Base-by-base conservation (phyloP, 2,888 invertebrate species). In the Hedychridium roseum region DNA sequence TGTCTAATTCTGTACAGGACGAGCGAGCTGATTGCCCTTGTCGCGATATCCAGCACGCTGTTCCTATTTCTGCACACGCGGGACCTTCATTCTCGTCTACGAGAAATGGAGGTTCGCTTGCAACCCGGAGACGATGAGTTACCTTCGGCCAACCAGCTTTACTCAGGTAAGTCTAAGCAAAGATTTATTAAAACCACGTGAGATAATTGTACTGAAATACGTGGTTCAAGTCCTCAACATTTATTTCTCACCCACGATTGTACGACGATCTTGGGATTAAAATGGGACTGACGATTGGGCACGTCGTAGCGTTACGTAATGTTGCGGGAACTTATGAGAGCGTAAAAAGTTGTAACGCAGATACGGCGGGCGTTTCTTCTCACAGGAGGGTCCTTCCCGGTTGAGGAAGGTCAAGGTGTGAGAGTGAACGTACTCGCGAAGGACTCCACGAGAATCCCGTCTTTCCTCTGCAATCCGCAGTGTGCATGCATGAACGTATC, bases 1-100 rank as follows among this genome's bases (percentile, higher is more conserved):
- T 57, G 64, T 66, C 73, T n/a, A n/a, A n/a, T 73, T 61, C 57
- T 48, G 83, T 84, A 36, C 83, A 92, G 92, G 79, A 91, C 92
- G 44, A 91, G 90, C 71, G 92, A 92, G 80, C 82, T 92, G 71
- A 87, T 92, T 63, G 92, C 92, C 12, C 81, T 92, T 57, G 82
- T 92, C 70, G 92, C 91, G 21, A 86, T 92, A 55, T 92, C 91
- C 35, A 89, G 90, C 68, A 92, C 92, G 1, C 81, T 92, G 69
- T 92, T 92, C 80, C 85, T 92, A 67, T 92, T 92, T 79, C 83
- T 92, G 59, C 92, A 92, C 82, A 92, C 92, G 39, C 82, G 91
- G 64, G 91, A 91, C 76, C 82, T 92, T 52, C 90, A 89, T 81
- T 89, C 89, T 54, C 88, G 89, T 76, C 83, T 92, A 57, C 86